A percentile compares a stretch with the other conserved stretches of the same genome.
Evolutionary conservation across 1,140 invertebrate species (phyloP).

Genomic region (Orchesella cincta): DNA sequence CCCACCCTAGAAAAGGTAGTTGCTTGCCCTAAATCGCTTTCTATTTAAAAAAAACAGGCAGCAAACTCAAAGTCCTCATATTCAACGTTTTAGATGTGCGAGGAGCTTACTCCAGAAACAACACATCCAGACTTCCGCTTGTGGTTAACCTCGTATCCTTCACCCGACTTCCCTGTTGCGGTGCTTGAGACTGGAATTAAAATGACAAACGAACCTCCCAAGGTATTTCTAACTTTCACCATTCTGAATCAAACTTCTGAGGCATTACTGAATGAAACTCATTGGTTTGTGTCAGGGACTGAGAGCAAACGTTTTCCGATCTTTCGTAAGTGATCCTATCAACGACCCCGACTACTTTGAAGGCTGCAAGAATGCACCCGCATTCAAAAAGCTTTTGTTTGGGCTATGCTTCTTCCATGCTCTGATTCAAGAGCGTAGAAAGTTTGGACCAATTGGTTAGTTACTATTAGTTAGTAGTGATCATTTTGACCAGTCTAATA

Average conservation of each 20-base stretch:
- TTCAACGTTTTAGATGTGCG: slow-evolving; percentile 65
- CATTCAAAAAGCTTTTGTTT: slow-evolving; percentile 85
- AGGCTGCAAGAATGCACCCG: slow-evolving; percentile 70
- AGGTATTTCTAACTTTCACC: no score
- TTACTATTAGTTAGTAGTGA: no score
- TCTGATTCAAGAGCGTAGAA: slow-evolving; percentile 82
- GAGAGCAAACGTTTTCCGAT: slow-evolving; percentile 67
- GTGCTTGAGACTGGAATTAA: slow-evolving; percentile 92
- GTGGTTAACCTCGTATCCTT: slow-evolving; percentile 92
- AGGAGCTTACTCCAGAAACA: slow-evolving; percentile 71
- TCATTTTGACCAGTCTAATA: no score
- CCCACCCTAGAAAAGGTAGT: slow-evolving; percentile 70
- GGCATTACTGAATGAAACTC: background rate
- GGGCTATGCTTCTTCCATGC: slow-evolving; percentile 94
- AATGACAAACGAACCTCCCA: slow-evolving; percentile 94
- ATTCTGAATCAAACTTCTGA: background rate
- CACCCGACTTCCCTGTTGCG: slow-evolving; percentile 81
- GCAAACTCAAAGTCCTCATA: background rate
- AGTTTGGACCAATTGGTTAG: slow-evolving; percentile 89
- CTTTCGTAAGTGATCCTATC: slow-evolving; percentile 84
- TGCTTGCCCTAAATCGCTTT: no score
- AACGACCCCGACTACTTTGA: slow-evolving; percentile 85
- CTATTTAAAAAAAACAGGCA: background rate
- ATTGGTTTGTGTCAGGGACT: slow-evolving; percentile 58
- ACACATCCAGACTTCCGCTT: slow-evolving; percentile 86